Evolutionary conservation across 2,888 invertebrate genomes (phyloP).

Genomic region (Lucinisca nassula): DNA sequence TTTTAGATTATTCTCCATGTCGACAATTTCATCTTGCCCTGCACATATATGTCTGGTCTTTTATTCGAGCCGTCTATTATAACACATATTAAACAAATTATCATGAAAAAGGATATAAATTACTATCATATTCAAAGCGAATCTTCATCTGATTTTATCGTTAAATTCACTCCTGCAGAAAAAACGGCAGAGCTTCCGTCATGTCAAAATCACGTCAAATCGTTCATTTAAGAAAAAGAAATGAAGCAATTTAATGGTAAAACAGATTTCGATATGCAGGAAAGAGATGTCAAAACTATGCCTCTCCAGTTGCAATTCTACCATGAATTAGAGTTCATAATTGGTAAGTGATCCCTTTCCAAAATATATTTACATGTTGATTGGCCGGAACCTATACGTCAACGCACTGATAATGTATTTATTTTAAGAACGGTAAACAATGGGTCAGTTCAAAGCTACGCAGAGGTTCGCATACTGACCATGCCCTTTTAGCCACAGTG

Average conservation of each 20-base stretch:
- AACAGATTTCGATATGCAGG: conserved; percentile 37
- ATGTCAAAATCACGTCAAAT: too few species aligned
- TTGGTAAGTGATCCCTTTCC: conserved; percentile 28
- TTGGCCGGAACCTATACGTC: conserved; percentile 5
- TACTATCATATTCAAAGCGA: too few species aligned
- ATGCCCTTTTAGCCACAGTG: background rate
- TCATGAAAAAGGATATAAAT: too few species aligned
- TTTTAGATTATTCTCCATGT: too few species aligned
- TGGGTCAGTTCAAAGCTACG: background rate
- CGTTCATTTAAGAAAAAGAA: too few species aligned
- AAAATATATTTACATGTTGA: background rate
- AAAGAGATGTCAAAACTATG: conserved; percentile 61
- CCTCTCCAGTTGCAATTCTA: conserved; percentile 45
- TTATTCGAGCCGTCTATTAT: too few species aligned
- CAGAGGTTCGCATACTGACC: background rate
- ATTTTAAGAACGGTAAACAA: background rate
- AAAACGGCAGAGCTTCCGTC: background rate
- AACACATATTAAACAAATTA: too few species aligned
- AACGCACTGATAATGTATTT: background rate
- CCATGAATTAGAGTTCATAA: conserved; percentile 60
- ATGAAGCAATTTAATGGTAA: too few species aligned
- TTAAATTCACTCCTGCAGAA: background rate
- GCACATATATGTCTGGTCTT: too few species aligned
- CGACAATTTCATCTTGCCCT: too few species aligned
- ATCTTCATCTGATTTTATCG: background rate